Percentiles rank a stretch among this genome's conserved stretches.
Evolutionary conservation across 2,113 vertebrate genomes (phyloP).

Genomic region (Nettapus auritus): DNA sequence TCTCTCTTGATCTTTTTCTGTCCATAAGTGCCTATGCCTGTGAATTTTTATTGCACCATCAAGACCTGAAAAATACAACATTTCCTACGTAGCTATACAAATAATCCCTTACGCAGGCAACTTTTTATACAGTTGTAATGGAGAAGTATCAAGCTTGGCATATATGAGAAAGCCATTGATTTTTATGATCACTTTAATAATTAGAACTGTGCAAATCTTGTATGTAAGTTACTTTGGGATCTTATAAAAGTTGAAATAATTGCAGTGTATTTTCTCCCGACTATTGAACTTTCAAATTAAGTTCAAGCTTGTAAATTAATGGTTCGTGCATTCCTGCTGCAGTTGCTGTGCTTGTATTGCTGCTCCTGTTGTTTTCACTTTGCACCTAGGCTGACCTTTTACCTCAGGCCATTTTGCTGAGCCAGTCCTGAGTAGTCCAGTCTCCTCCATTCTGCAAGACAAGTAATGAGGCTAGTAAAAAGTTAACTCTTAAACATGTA

Average conservation of each 20-base stretch:
- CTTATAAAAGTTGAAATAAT: background rate
- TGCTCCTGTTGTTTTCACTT: background rate
- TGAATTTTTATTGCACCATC: background rate
- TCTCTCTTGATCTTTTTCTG: background rate
- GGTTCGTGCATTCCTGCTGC: background rate
- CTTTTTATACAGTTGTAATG: background rate
- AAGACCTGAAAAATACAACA: background rate
- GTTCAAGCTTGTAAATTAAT: background rate
- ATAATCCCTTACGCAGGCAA: background rate
- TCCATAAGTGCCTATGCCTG: background rate
- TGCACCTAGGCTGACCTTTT: background rate
- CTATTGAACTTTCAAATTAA: constrained; percentile 35
- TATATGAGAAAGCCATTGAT: background rate
- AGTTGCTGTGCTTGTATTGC: background rate
- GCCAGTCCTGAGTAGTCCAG: no score
- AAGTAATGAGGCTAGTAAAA: background rate
- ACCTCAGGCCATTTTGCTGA: background rate
- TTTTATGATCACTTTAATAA: background rate
- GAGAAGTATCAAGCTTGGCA: background rate
- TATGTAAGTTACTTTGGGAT: background rate
- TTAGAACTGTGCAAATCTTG: background rate
- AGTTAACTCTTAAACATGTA: background rate
- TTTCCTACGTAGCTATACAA: background rate
- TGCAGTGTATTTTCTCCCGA: background rate
- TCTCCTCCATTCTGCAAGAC: background rate